Conservation (phyloP, 2,113 vertebrate genomes). For the Sturnira hondurensis region DNA sequence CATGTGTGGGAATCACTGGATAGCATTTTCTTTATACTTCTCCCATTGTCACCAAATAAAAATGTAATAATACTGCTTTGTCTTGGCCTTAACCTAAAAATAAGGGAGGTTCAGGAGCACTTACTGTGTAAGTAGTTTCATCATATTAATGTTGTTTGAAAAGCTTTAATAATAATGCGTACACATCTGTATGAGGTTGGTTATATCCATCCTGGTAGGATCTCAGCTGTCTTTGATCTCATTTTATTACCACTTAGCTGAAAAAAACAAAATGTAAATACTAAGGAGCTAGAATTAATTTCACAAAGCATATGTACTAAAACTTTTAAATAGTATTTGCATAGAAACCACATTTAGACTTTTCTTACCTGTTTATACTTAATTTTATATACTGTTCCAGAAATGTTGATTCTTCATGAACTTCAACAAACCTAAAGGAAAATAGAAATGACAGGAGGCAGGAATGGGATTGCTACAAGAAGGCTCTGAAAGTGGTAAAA, state of each 20-base stretch:
- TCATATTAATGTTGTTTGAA: background rate
- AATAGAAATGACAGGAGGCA: background rate
- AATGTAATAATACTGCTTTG: background rate
- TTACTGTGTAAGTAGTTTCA: background rate
- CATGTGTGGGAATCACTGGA: background rate
- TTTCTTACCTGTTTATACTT: background rate
- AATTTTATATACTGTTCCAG: background rate
- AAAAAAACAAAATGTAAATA: background rate
- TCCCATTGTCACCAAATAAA: background rate
- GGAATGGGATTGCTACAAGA: background rate
- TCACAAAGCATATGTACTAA: background rate
- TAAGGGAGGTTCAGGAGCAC: background rate
- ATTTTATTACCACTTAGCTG: background rate
- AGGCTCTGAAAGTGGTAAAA: background rate
- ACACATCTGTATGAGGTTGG: background rate
- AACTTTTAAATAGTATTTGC: background rate
- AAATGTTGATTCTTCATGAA: background rate
- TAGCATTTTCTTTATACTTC: background rate
- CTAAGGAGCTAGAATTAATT: background rate
- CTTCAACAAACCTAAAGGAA: background rate
- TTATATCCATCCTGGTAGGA: background rate
- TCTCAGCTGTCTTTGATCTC: background rate
- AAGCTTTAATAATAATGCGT: background rate
- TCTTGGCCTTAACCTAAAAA: constrained; percentile 13
- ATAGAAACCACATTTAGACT: background rate